These are phyloP conservation scores for Stenurella melanura DNA, from an alignment of 2,888 invertebrate species.

Conservation along the genomic window DNA sequence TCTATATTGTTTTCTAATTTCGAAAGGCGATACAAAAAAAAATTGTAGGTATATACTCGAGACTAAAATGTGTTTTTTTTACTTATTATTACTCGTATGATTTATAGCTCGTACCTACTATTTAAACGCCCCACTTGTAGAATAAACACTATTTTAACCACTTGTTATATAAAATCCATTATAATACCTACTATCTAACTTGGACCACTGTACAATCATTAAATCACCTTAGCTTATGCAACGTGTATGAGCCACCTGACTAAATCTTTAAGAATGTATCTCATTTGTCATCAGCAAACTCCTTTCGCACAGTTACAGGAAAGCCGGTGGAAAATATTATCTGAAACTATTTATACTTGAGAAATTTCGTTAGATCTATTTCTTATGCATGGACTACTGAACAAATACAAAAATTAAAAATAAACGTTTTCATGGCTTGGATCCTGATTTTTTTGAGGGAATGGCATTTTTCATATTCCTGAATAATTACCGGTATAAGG, in stretches of 20 bases:
- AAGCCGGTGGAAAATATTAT: slow-evolving; percentile 5
- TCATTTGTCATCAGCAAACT: slow-evolving; percentile 7
- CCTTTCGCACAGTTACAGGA: neutral
- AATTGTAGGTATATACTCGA: too few species aligned
- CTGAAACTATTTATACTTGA: slow-evolving; percentile 1
- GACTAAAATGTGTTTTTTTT: too few species aligned
- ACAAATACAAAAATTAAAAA: neutral
- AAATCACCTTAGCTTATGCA: neutral
- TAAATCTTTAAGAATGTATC: neutral
- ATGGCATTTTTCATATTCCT: neutral
- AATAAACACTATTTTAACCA: too few species aligned
- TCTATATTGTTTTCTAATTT: too few species aligned
- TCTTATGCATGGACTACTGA: neutral
- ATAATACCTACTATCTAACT: too few species aligned
- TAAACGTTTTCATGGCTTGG: neutral
- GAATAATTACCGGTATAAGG: too few species aligned
- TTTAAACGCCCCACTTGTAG: too few species aligned
- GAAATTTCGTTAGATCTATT: slow-evolving; percentile 7
- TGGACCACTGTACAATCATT: neutral
- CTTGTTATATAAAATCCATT: too few species aligned
- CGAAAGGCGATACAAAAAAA: too few species aligned
- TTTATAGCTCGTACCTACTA: too few species aligned
- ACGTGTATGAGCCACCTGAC: neutral
- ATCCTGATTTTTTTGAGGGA: neutral
- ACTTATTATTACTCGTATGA: too few species aligned